phyloP scores from a whole-genome alignment of 2,797 vertebrate genomes.

The Orestias chungarensis region DNA sequence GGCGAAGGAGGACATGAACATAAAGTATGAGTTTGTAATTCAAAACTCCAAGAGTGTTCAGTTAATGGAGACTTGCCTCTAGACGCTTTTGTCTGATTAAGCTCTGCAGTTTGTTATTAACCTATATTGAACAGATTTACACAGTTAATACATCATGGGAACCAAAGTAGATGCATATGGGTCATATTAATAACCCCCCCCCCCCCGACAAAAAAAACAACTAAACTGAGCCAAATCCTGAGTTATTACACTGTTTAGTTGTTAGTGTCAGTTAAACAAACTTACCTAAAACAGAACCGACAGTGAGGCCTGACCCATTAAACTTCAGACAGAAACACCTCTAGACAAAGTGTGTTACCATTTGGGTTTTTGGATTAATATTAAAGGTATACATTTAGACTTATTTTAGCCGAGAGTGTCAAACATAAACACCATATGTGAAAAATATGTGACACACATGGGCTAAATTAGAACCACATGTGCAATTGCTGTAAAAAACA shows the following conservation, averaged over 20 bases:
- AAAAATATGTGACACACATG: too few relatives aligned
- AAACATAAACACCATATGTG: too few relatives aligned
- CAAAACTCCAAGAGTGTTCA: not conserved
- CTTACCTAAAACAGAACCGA: not conserved
- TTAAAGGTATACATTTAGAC: too few relatives aligned
- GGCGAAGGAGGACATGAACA: not conserved
- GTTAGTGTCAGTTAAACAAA: not conserved
- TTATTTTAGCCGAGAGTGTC: too few relatives aligned
- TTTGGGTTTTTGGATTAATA: too few relatives aligned
- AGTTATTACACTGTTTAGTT: not conserved
- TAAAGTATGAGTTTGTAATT: not conserved
- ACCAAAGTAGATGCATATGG: conserved; percentile 12
- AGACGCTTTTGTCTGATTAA: conserved; percentile 46
- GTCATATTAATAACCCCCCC: conserved; percentile 9
- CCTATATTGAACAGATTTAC: conserved; percentile 55
- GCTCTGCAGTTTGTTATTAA: conserved; percentile 57
- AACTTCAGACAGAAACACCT: not conserved
- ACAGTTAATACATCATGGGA: conserved; percentile 27
- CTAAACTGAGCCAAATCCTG: not conserved
- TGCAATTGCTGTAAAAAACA: too few relatives aligned
- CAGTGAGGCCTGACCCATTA: not conserved
- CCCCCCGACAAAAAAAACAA: not conserved
- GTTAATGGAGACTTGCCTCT: conserved; percentile 24
- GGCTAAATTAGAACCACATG: too few relatives aligned
- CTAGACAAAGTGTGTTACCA: too few relatives aligned